Evolutionary conservation across 2,113 vertebrate species (phyloP).

Genomic region (Ailuropoda melanoleuca): DNA sequence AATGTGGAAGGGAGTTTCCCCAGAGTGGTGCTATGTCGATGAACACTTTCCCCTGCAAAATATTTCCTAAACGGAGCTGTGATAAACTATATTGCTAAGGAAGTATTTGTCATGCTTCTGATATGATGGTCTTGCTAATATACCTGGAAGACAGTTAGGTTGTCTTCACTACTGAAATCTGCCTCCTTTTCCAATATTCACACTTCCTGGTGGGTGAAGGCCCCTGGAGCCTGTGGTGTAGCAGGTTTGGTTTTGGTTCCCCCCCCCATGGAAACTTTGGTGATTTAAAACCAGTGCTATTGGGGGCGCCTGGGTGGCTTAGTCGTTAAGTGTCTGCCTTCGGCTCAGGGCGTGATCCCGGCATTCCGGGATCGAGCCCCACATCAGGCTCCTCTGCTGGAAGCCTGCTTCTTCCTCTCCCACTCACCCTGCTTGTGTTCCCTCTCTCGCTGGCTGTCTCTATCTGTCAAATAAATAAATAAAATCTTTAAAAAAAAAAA

Average conservation of each 20-base stretch:
- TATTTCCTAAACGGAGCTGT: background rate
- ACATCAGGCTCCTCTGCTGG: too few species aligned
- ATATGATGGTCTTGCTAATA: background rate
- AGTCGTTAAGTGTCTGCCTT: too few species aligned
- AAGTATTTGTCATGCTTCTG: background rate
- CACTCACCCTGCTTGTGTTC: too few species aligned
- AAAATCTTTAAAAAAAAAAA: background rate
- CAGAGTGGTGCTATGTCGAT: background rate
- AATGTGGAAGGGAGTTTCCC: background rate
- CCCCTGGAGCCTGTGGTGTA: background rate
- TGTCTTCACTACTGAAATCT: background rate
- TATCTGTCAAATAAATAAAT: too few species aligned
- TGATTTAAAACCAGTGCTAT: constrained; percentile 1
- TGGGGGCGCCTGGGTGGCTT: background rate
- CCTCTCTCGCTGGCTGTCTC: too few species aligned
- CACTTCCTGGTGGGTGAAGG: background rate
- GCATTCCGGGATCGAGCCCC: too few species aligned
- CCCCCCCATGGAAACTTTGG: background rate
- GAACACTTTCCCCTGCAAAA: background rate
- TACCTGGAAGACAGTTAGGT: background rate
- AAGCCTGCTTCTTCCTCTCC: too few species aligned
- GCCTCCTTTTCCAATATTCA: background rate
- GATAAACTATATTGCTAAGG: background rate
- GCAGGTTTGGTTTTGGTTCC: background rate
- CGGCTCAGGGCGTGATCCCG: too few species aligned